Evolutionary conservation across 2,888 invertebrate genomes (phyloP).

Genomic region (Chydorus sphaericus): DNA sequence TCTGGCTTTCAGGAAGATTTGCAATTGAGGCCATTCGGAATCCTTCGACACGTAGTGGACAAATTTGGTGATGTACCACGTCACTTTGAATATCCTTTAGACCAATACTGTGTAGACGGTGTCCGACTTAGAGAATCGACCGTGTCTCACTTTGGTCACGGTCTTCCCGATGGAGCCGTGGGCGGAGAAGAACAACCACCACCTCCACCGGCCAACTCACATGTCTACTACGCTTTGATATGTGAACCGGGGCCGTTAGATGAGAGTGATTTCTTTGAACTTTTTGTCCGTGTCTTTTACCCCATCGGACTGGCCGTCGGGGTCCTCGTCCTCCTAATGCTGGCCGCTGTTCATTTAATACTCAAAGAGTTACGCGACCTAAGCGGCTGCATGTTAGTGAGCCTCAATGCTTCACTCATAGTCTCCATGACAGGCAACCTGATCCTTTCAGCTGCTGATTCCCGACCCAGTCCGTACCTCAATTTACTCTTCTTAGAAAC

Average conservation of each 20-base stretch:
- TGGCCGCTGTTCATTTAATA: background rate
- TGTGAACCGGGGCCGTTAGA: slow-evolving; percentile 11
- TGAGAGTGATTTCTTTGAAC: slow-evolving; percentile 7
- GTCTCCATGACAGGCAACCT: slow-evolving; percentile 1
- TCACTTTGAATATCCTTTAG: slow-evolving; percentile 53
- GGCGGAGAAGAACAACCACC: background rate
- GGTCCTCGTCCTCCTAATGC: background rate
- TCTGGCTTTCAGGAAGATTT: slow-evolving; percentile 43
- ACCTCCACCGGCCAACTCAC: background rate
- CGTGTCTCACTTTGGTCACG: slow-evolving; percentile 2
- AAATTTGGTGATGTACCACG: slow-evolving; percentile 30
- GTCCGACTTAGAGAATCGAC: slow-evolving; percentile 31
- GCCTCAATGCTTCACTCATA: slow-evolving; percentile 1
- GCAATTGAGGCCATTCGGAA: slow-evolving; percentile 46
- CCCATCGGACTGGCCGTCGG: slow-evolving; percentile 12
- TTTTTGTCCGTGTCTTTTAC: slow-evolving; percentile 9
- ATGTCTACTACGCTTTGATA: slow-evolving; percentile 8
- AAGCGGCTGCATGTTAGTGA: slow-evolving; percentile 10
- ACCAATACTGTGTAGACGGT: slow-evolving; percentile 69
- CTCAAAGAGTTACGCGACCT: slow-evolving; percentile 9
- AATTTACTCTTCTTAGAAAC: slow-evolving; percentile 9
- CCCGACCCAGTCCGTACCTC: background rate
- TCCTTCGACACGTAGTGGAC: slow-evolving; percentile 55
- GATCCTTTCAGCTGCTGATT: slow-evolving; percentile 6
- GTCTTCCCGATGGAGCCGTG: slow-evolving; percentile 1